Conservation (phyloP, 2,797 vertebrate species). For the Brotogeris chrysoptera region DNA sequence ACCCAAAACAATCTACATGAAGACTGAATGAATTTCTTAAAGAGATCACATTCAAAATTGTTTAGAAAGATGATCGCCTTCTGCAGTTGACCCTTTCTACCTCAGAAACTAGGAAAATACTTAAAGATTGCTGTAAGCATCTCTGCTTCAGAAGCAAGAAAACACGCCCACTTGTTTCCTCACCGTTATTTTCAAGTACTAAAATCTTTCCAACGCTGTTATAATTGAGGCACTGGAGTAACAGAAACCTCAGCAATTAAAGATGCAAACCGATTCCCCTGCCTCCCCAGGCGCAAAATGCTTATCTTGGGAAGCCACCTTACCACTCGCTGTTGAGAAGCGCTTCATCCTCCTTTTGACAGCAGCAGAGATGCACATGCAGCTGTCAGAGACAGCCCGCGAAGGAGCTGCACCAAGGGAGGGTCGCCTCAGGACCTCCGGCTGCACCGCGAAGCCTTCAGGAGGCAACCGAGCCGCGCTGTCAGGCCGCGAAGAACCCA, state of each 20-base stretch:
- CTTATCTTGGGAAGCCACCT: background rate
- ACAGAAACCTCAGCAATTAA: background rate
- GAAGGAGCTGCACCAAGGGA: fast-evolving
- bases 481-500: fast-evolving
- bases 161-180: background rate
- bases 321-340: fast-evolving
- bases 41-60: background rate
- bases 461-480: fast-evolving
- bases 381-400: background rate
- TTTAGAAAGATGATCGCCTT: background rate
- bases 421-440: fast-evolving
- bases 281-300: background rate
- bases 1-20: background rate
- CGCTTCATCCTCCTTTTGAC: background rate
- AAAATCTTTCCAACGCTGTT: background rate
- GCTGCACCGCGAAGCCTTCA: background rate
- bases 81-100: background rate
- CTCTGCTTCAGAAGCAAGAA: background rate
- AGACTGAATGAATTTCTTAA: background rate
- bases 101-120: background rate
- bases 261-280: background rate
- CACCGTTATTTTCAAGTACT: background rate
- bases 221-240: background rate
- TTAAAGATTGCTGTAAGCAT: background rate
- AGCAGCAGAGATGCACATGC: background rate